Percentiles rank a stretch among this genome's conserved stretches.
Conservation (phyloP, 2,888 invertebrate species). For the Lycia hirtaria region DNA sequence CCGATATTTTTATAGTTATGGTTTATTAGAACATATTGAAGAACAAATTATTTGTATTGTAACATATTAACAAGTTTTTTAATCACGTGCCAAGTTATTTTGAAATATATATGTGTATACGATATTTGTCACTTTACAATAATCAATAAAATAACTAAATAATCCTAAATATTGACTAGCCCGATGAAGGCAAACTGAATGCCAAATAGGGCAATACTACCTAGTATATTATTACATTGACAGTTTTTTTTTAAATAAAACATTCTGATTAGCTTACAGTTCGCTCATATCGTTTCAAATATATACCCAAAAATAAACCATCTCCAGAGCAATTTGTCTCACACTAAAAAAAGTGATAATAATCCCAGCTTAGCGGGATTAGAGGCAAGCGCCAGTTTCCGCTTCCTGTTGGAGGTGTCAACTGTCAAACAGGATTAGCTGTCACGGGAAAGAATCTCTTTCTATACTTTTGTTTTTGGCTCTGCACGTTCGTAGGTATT, state of each 20-base stretch:
- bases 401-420: conserved; percentile 41
- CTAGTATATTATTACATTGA: too few relatives aligned
- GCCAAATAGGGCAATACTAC: too few relatives aligned
- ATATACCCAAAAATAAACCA: neutral
- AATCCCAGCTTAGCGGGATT: conserved; percentile 30
- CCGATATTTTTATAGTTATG: neutral
- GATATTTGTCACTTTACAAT: too few relatives aligned
- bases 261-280: too few relatives aligned
- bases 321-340: conserved; percentile 18
- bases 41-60: neutral
- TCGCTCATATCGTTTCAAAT: too few relatives aligned
- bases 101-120: too few relatives aligned
- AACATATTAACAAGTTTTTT: too few relatives aligned
- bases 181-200: too few relatives aligned
- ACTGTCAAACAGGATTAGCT: conserved; percentile 31
- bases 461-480: neutral
- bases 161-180: too few relatives aligned
- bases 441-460: conserved; percentile 23
- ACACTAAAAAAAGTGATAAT: conserved; percentile 21
- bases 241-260: too few relatives aligned
- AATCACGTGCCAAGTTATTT: too few relatives aligned
- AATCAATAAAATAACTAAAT: too few relatives aligned
- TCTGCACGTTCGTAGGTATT: conserved; percentile 1
- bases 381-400: conserved; percentile 37
- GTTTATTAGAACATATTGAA: neutral